A percentile compares a stretch with the other conserved stretches of the same genome.
These are phyloP conservation scores for Dendrolimus houi DNA, from an alignment of 2,888 invertebrate species.

Conservation along the genomic window DNA sequence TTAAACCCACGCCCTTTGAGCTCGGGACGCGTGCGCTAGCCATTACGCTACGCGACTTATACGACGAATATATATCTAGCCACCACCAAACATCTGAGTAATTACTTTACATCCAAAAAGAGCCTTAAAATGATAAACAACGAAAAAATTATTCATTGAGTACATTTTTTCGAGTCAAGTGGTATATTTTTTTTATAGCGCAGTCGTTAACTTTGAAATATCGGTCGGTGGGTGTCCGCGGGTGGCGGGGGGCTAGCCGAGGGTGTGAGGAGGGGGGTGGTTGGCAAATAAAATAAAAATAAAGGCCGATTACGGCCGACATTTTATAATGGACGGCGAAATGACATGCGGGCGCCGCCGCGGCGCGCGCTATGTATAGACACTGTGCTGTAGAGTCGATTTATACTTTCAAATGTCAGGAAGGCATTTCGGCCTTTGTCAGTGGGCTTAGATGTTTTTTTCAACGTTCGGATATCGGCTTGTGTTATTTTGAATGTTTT, in stretches of 20 bases:
- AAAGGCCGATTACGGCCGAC: slow-evolving; percentile 71
- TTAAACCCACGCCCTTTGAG: no score
- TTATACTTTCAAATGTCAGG: slow-evolving; percentile 10
- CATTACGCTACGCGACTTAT: no score
- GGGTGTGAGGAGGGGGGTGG: slow-evolving; percentile 28
- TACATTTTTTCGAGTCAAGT: slow-evolving; percentile 51
- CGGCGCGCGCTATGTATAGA: slow-evolving; percentile 29
- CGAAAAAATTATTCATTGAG: slow-evolving; percentile 37
- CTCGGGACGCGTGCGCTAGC: no score
- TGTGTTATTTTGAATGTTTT: slow-evolving; percentile 1
- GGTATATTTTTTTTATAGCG: slow-evolving; percentile 67
- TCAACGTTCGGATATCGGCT: slow-evolving; percentile 13
- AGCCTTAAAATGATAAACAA: background rate
- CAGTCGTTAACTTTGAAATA: slow-evolving; percentile 75
- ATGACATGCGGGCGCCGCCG: slow-evolving; percentile 71
- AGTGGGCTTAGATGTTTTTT: slow-evolving; percentile 15
- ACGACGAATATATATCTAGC: no score
- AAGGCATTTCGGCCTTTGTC: background rate
- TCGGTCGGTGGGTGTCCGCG: slow-evolving; percentile 42
- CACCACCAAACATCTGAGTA: no score
- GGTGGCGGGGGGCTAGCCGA: slow-evolving; percentile 16
- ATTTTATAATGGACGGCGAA: slow-evolving; percentile 72
- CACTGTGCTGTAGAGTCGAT: slow-evolving; percentile 20
- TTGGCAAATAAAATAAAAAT: slow-evolving; percentile 73
- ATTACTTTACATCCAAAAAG: background rate